These are phyloP conservation scores for Drosophila sproati DNA, from an alignment of 1,140 invertebrate genomes.

Conservation along the genomic window DNA sequence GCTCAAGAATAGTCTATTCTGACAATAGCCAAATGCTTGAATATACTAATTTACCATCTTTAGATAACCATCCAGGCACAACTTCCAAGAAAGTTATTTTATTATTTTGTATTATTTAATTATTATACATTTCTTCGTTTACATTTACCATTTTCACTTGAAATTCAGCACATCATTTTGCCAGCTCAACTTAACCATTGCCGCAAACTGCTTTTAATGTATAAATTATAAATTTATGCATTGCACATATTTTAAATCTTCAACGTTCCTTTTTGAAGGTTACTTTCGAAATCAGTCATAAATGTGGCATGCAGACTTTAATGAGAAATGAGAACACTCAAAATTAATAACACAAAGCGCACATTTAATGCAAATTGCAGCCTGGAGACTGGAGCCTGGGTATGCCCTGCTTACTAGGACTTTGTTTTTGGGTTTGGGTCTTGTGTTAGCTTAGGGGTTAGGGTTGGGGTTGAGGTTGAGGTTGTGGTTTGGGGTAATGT, in stretches of 20 bases:
- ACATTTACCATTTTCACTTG: slow-evolving; percentile 3
- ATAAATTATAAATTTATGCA: slow-evolving; percentile 48
- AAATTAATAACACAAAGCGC: slow-evolving; percentile 81
- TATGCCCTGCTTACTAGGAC: neutral
- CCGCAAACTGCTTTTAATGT: neutral
- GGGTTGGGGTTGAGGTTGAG: slow-evolving; percentile 4
- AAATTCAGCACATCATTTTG: neutral
- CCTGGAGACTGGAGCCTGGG: slow-evolving; percentile 28
- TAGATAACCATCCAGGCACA: neutral
- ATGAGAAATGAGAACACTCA: slow-evolving; percentile 65
- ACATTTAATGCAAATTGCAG: slow-evolving; percentile 81
- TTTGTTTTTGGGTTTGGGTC: slow-evolving; percentile 5
- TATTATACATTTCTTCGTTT: neutral
- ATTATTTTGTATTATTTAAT: slow-evolving; percentile 5
- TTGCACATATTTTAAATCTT: slow-evolving; percentile 24
- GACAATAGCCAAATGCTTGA: no score
- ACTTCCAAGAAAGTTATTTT: neutral
- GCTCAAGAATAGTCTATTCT: no score
- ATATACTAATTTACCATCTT: no score
- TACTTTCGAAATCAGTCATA: slow-evolving; percentile 54
- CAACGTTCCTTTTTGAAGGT: slow-evolving; percentile 9
- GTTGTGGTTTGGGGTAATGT: slow-evolving; percentile 1
- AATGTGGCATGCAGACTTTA: slow-evolving; percentile 67
- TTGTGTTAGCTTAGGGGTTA: neutral
- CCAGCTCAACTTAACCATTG: neutral